These are phyloP conservation scores for Hydropsyche tenuis DNA, from an alignment of 1,140 invertebrate genomes.

Conservation along the genomic window DNA sequence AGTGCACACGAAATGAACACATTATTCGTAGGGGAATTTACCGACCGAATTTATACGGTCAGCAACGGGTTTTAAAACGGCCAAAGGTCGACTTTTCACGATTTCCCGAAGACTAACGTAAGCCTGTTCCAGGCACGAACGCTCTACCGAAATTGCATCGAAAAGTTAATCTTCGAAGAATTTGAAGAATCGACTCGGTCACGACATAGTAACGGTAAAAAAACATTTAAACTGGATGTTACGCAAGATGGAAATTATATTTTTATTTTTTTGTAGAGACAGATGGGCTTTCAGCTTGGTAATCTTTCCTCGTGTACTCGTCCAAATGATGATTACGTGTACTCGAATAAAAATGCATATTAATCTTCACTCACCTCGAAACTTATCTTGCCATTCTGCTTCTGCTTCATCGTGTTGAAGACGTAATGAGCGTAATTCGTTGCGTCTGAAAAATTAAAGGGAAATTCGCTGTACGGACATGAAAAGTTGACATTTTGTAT, in stretches of 20 bases:
- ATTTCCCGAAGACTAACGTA: too few species aligned
- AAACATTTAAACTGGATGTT: background rate
- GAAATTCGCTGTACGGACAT: background rate
- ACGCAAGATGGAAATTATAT: background rate
- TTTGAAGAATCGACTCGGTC: background rate
- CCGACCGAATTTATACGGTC: slow-evolving; percentile 9
- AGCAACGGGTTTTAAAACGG: too few species aligned
- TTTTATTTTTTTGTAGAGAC: background rate
- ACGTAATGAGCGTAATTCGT: slow-evolving; percentile 90
- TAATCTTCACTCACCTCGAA: slow-evolving; percentile 77
- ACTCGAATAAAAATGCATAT: slow-evolving; percentile 2
- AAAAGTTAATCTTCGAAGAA: background rate
- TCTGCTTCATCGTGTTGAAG: slow-evolving; percentile 91
- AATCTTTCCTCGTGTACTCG: background rate
- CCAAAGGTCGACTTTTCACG: too few species aligned
- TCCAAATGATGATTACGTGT: background rate
- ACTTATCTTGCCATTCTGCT: slow-evolving; percentile 84
- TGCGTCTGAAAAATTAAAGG: slow-evolving; percentile 74
- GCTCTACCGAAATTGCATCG: too few species aligned
- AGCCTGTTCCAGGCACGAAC: too few species aligned
- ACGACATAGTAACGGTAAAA: background rate
- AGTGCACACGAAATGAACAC: background rate
- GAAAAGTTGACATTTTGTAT: too few species aligned
- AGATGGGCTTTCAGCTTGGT: background rate
- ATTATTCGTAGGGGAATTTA: background rate